These are phyloP conservation scores for Acipenser transmontanus DNA, from an alignment of 2,797 vertebrate genomes.

Conservation along the genomic window DNA sequence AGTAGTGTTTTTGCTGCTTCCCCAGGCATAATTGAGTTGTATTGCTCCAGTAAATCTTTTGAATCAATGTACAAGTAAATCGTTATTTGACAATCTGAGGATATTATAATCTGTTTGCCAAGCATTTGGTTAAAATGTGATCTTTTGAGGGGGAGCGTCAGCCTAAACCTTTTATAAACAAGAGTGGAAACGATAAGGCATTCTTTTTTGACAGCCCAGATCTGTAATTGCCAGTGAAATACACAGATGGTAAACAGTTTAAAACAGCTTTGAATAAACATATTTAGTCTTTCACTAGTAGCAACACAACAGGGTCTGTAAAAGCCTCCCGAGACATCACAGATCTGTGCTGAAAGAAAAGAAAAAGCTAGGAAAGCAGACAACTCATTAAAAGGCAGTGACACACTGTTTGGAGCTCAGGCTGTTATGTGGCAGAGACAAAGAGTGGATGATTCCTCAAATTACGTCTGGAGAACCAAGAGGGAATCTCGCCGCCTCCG, in stretches of 20 bases:
- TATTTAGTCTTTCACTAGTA: not conserved
- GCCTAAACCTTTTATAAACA: too few relatives aligned
- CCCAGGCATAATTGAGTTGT: too few relatives aligned
- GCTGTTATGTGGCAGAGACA: constrained; percentile 45
- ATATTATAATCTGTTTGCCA: too few relatives aligned
- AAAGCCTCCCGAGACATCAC: not conserved
- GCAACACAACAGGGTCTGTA: not conserved
- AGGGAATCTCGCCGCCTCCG: constrained; percentile 73
- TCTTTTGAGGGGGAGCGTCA: too few relatives aligned
- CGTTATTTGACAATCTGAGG: too few relatives aligned
- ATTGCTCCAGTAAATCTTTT: too few relatives aligned
- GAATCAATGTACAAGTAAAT: too few relatives aligned
- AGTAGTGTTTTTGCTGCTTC: too few relatives aligned
- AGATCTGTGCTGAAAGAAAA: constrained; percentile 11
- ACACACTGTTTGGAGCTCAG: constrained; percentile 48
- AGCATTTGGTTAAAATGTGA: too few relatives aligned
- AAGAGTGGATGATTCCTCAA: constrained; percentile 65
- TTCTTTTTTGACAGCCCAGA: constrained; percentile 11
- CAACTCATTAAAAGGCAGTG: constrained; percentile 44
- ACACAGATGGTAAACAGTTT: constrained; percentile 18
- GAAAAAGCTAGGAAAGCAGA: constrained; percentile 13
- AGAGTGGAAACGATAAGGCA: constrained; percentile 12
- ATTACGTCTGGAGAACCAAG: constrained; percentile 75
- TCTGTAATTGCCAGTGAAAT: constrained; percentile 13
- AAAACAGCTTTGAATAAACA: not conserved